phyloP scores from a whole-genome alignment of 2,888 invertebrate species.

The Cheilosia grossa region DNA sequence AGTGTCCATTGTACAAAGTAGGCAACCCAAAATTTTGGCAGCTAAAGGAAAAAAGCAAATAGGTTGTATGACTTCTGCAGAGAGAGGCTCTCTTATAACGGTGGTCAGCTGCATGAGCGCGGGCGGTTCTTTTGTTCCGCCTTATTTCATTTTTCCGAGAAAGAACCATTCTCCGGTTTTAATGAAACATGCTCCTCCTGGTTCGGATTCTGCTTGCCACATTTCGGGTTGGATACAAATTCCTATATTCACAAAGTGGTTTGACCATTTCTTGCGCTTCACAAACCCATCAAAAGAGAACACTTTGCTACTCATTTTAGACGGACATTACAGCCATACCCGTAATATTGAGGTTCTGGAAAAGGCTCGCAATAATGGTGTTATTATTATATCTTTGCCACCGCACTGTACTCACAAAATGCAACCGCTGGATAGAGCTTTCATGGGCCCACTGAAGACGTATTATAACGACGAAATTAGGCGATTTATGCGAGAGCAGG shows the following conservation, averaged over 20 bases:
- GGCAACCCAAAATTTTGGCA: conserved; percentile 25
- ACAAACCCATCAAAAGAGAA: conserved; percentile 2
- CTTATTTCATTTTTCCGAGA: conserved; percentile 78
- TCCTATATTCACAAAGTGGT: too few relatives aligned
- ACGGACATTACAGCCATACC: too few relatives aligned
- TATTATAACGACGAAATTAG: too few relatives aligned
- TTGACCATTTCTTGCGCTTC: too few relatives aligned
- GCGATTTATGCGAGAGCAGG: too few relatives aligned
- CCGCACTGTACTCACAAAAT: neutral
- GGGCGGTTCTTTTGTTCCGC: conserved; percentile 4
- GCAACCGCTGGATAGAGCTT: neutral
- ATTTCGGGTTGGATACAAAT: neutral
- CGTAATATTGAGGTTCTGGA: too few relatives aligned
- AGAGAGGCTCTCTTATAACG: too few relatives aligned
- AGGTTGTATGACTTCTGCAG: too few relatives aligned
- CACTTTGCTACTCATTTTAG: conserved; percentile 75
- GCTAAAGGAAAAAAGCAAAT: conserved; percentile 35
- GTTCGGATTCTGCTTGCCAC: neutral
- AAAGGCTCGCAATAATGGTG: too few relatives aligned
- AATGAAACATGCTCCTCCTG: neutral
- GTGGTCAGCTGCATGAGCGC: too few relatives aligned
- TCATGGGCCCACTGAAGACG: too few relatives aligned
- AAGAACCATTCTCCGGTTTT: conserved; percentile 61
- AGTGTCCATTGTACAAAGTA: conserved; percentile 35
- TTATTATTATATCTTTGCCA: too few relatives aligned